These are phyloP conservation scores for Criorhina ranunculi DNA, from an alignment of 2,888 invertebrate species.

Conservation along the genomic window DNA sequence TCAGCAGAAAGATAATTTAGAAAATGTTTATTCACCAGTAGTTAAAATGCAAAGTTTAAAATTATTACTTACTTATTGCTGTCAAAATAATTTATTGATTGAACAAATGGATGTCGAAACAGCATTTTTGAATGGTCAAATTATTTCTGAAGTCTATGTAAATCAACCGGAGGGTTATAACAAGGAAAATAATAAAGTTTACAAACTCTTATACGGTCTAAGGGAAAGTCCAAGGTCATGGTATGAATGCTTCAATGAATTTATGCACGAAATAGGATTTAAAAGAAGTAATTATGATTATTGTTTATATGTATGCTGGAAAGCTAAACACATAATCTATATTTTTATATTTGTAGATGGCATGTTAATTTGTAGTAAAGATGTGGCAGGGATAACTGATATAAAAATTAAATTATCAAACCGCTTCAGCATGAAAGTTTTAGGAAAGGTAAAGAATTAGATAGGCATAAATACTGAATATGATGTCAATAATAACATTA, in stretches of 20 bases:
- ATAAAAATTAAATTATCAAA: conserved; percentile 18
- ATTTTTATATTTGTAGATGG: conserved; percentile 60
- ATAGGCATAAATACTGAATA: conserved; percentile 16
- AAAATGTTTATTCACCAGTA: no score
- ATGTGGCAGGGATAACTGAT: conserved; percentile 3
- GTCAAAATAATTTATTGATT: conserved; percentile 79
- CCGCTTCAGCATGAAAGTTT: not conserved
- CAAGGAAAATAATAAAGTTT: conserved; percentile 78
- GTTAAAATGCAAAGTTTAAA: no score
- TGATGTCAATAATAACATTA: conserved; percentile 1
- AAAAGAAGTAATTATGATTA: conserved; percentile 60
- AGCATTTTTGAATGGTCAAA: conserved; percentile 68
- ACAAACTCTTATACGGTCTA: conserved; percentile 79
- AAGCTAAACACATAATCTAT: conserved; percentile 24
- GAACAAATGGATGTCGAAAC: no score
- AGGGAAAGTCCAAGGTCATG: conserved; percentile 65
- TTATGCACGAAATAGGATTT: conserved; percentile 44
- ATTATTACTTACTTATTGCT: no score
- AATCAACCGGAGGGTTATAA: conserved; percentile 79
- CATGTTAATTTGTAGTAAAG: conserved; percentile 60
- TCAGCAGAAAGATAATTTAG: conserved; percentile 70
- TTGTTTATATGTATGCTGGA: conserved; percentile 52
- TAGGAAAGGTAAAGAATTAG: not conserved
- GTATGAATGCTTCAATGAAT: conserved; percentile 67
- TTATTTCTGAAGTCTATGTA: conserved; percentile 76